Base-by-base conservation (phyloP, 2,888 invertebrate species). In the Tetrapedia diversipes region DNA sequence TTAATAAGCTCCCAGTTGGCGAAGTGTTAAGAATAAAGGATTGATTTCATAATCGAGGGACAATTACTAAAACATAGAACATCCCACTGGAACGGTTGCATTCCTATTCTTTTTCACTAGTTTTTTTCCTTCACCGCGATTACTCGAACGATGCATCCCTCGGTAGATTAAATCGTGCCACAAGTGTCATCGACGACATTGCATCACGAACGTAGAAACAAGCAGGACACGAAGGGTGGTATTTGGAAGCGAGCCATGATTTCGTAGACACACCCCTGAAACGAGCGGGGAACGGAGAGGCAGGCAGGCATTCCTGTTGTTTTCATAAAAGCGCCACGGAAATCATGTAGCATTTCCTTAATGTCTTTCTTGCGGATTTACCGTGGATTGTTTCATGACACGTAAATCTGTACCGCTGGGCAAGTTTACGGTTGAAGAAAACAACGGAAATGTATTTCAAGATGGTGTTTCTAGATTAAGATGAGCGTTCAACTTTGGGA, bases 131-230 rank as follows among this genome's bases (percentile, higher is more conserved):
- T 6, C 39, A 11, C 29, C 45, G 51, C 32, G 68, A 74, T 69
- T 77, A 69, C 59, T 77, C 14, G 43, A 47, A 56, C 64, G 56
- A 49, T 39, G 61, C 68, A 34, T 69, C 75, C 54, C 39, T 34
- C 34, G 68, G 29, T 24, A 56, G 70, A 75, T 72, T 81, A 83
- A 78, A 81, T 56, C 68, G 64, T 51, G 84, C 84, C 78, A 84
- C 84, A 84, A 84, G 83, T 84, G 83, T 81, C 79, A 77, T 70
- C 73, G 63, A 61, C 77, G 79, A 82, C 80, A 64, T 68, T 70
- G 69, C 66, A 41, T 61, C 34, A 24, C 53, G 34, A 34, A 19
- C 39, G 64, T 71, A 32, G 56, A 57, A 49, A 69, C 51, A 61
- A 47, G 45, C 66, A 4, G 61, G 54, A 56, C 65, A 53, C 53